Base-by-base conservation (phyloP, 2,797 vertebrate genomes). In the Cottoperca gobio region DNA sequence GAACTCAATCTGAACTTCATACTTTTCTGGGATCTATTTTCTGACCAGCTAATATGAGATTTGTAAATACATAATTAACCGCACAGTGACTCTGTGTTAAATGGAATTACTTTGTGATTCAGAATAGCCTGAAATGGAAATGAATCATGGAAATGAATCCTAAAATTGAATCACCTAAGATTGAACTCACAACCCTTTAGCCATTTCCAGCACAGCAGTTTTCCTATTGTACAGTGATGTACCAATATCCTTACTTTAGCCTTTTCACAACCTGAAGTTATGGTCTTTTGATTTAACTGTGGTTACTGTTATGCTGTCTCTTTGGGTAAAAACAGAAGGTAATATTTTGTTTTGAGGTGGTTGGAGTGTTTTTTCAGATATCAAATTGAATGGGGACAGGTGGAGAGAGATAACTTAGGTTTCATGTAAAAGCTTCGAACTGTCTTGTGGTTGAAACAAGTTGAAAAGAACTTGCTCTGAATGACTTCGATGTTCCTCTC, bases 11-110 rank as follows among this genome's bases (percentile, higher is more conserved):
- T 85, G 60, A 86, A 82, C 82, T 66, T 78, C 8, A 46, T 73
- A n/a, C 43, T 83, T 63, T 28, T 52, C 28, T 43, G 42, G 58
- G 28, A 79, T 84, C 58, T 70, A 55, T 79, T 84, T 73, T 74
- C 54, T 72, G 50, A 75, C 42, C 54, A 52, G 67, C 35, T 81
- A 79, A 71, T 70, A 69, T 35, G 24, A 72, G 73, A 68, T 78
- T 70, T 61, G 74, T 76, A 86, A 91, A 91, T 87, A 58, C 70
- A 81, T 81, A 73, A 85, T 87, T 90, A 88, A 82, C 82, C 57
- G 14, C 62, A 37, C 49, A 43, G 57, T 84, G 80, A 86, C 78
- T 84, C 73, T 65, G 70, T 53, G 52, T 69, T 86, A 62, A 84
- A 78, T 64, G 40, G 50, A 74, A 70, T 81, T 75, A 78, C 77